Conservation (phyloP, 2,888 invertebrate species). For the Disparrhopalites patrizii region DNA sequence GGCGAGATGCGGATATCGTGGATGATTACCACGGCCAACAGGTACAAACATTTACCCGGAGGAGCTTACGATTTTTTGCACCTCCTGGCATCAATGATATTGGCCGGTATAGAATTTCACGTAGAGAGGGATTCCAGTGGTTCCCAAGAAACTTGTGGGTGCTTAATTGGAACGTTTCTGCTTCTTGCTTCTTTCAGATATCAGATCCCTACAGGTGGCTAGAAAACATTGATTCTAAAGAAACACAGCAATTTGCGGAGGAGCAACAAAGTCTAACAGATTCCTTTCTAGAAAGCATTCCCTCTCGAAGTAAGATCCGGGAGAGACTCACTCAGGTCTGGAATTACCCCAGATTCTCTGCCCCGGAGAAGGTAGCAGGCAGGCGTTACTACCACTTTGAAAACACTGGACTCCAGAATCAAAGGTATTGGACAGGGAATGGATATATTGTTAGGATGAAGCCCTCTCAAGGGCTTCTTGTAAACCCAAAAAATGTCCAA, state of each 20-base stretch:
- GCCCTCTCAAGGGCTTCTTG: not conserved
- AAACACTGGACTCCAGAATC: constrained; percentile 95
- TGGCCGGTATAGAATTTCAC: too few species aligned
- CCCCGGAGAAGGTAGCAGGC: constrained; percentile 74
- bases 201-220: constrained; percentile 46
- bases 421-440: constrained; percentile 61
- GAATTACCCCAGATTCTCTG: constrained; percentile 92
- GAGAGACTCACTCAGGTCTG: constrained; percentile 79
- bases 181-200: constrained; percentile 6
- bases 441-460: not conserved
- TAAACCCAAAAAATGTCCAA: not conserved
- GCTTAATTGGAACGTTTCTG: too few species aligned
- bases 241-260: constrained; percentile 39
- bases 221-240: constrained; percentile 40
- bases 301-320: constrained; percentile 67
- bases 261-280: constrained; percentile 21
- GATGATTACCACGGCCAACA: constrained; percentile 79
- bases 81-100: too few species aligned
- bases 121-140: too few species aligned
- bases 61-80: too few species aligned
- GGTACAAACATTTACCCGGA: too few species aligned
- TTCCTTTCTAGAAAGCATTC: constrained; percentile 68
- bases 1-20: constrained; percentile 70
- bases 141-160: too few species aligned
- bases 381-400: constrained; percentile 87